Percentiles rank a stretch among this genome's conserved stretches.
Conservation (phyloP, 2,888 invertebrate genomes). For the Lycocerus yunnanus region DNA sequence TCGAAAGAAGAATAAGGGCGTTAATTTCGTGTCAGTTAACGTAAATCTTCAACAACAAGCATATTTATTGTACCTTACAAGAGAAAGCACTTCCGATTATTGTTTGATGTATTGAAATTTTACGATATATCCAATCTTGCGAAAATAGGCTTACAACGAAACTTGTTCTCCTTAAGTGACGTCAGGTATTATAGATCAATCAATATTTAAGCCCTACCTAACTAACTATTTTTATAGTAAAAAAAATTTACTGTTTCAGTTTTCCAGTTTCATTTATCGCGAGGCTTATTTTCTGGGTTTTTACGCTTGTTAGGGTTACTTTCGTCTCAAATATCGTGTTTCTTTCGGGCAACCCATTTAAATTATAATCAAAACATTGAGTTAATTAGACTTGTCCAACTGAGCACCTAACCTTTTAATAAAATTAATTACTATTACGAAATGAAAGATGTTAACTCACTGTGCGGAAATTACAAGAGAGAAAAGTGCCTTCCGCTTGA, state of each 20-base stretch:
- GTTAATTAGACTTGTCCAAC: background rate
- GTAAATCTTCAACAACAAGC: background rate
- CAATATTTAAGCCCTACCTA: background rate
- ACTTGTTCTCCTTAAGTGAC: background rate
- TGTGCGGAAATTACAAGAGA: conserved; percentile 13
- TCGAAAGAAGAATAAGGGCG: background rate
- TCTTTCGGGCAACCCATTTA: background rate
- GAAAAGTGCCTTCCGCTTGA: conserved; percentile 8
- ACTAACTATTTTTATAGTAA: background rate
- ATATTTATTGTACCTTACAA: conserved; percentile 11
- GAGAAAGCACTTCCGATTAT: conserved; percentile 22
- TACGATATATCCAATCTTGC: background rate
- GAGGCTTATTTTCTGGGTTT: background rate
- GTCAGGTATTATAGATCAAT: background rate
- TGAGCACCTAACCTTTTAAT: conserved; percentile 12
- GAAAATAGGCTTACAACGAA: background rate
- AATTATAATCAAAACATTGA: background rate
- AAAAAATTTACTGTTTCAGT: background rate
- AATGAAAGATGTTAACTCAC: conserved; percentile 11
- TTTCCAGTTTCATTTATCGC: background rate
- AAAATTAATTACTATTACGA: conserved; percentile 16
- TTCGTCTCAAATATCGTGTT: background rate
- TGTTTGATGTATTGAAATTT: conserved; percentile 9
- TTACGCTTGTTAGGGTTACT: background rate
- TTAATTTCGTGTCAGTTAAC: background rate